Percentiles rank a stretch among this genome's conserved stretches.
These are phyloP conservation scores for Gortyna flavago DNA, from an alignment of 2,888 invertebrate species.

Conservation along the genomic window DNA sequence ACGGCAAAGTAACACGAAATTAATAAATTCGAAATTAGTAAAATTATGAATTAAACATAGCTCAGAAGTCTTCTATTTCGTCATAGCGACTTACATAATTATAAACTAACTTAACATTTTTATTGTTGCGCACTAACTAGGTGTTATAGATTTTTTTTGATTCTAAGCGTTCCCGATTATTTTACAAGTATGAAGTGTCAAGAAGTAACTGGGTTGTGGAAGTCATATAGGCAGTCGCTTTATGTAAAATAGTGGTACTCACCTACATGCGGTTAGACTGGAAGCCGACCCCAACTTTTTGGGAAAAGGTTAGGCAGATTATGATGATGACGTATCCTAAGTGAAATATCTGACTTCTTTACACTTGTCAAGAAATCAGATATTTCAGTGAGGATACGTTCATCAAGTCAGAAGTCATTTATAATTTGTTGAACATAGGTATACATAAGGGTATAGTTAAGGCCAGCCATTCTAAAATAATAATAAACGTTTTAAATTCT, in stretches of 20 bases:
- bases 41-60: conserved; percentile 23
- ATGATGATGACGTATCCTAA: too few species aligned
- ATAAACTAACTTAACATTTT: not conserved
- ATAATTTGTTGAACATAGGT: too few species aligned
- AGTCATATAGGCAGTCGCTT: not conserved
- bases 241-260: not conserved
- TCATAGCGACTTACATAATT: not conserved
- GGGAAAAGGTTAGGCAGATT: not conserved
- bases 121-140: not conserved
- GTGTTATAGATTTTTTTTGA: not conserved
- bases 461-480: not conserved
- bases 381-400: not conserved
- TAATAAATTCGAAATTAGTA: conserved; percentile 3
- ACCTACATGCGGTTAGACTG: too few species aligned
- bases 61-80: not conserved
- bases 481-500: not conserved
- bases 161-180: not conserved
- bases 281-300: too few species aligned
- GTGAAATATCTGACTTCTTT: too few species aligned
- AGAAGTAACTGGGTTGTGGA: not conserved
- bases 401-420: too few species aligned
- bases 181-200: not conserved
- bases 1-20: conserved; percentile 14
- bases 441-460: too few species aligned
- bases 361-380: not conserved